Evolutionary conservation across 2,888 invertebrate species (phyloP), one percentile per base, ranked within the genome.

Genomic region (Leistus spinibarbis): DNA sequence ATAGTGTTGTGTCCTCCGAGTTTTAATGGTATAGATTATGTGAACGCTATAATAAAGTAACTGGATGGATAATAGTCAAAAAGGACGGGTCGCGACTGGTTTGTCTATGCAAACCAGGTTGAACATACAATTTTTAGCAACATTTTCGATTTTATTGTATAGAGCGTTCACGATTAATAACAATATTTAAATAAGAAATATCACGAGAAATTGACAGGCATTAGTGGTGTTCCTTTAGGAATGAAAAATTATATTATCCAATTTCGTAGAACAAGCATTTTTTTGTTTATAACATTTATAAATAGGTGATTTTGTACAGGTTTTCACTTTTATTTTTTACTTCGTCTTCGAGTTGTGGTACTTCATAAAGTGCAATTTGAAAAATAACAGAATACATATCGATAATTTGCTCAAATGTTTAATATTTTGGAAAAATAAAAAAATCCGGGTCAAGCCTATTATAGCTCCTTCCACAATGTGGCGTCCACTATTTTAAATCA

Each of bases 161-260:
- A 22, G 62, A 4, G n/a, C 20, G 40, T 40, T 40, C 40, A 40
- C 40, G 40, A 40, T 40, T 40, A 40, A 40, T 40, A 40, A 40
- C 40, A 40, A 40, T 40, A 0, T 40, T 40, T 10, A 40, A 40
- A 10, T 40, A 40, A 13, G 10, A 40, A 67, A 13, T 73, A 73
- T 73, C 73, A 73, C 73, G 73, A 64, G 63, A 71, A 66, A 20
- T 67, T 56, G 72, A 65, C 73, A 73, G 73, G 73, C 73, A 73
- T 57, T 73, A 73, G 67, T 73, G 73, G 73, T 73, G 73, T 73
- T 73, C 54, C 17, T 57, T 53, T 60, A 69, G 40, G 69, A 57
- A 69, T 72, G 67, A 67, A 73, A 67, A 71, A 64, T 71, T 64
- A 71, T 64, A 40, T 66, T 23, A 20, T 20, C 19, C 13, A 72